phyloP scores from a whole-genome alignment of 1,140 invertebrate species.

The Pristionchus pacificus region DNA sequence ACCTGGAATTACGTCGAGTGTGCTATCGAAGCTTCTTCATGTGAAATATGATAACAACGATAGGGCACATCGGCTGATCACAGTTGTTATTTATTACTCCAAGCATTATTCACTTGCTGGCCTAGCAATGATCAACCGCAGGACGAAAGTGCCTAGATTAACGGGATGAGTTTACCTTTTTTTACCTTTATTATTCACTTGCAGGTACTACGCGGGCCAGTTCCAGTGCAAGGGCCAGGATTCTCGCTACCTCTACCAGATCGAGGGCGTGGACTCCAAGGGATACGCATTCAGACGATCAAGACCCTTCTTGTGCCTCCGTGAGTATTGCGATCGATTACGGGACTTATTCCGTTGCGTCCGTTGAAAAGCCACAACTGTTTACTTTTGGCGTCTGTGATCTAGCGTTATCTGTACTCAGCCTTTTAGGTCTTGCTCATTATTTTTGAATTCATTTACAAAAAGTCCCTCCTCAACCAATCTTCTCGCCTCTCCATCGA shows the following conservation, averaged over 20 bases:
- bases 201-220: conserved; percentile 40
- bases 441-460: too few relatives aligned
- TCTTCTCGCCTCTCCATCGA: too few relatives aligned
- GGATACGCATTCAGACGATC: conserved; percentile 35
- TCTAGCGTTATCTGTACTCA: too few relatives aligned
- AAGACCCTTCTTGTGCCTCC: conserved; percentile 27
- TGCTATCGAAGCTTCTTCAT: background rate
- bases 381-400: too few relatives aligned
- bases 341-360: too few relatives aligned
- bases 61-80: too few relatives aligned
- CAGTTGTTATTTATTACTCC: too few relatives aligned
- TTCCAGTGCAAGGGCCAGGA: conserved; percentile 27
- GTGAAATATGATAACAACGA: background rate
- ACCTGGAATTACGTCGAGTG: background rate
- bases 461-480: too few relatives aligned
- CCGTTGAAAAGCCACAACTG: too few relatives aligned
- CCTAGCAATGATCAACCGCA: too few relatives aligned
- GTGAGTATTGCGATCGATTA: conserved; percentile 24
- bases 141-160: background rate
- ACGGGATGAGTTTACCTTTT: background rate
- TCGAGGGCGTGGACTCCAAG: conserved; percentile 36
- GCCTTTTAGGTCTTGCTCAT: too few relatives aligned
- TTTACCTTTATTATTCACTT: conserved; percentile 31
- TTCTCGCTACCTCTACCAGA: conserved; percentile 23
- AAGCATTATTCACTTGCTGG: too few relatives aligned